phyloP scores from a whole-genome alignment of 2,113 vertebrate genomes.

The Phocoena phocoena region DNA sequence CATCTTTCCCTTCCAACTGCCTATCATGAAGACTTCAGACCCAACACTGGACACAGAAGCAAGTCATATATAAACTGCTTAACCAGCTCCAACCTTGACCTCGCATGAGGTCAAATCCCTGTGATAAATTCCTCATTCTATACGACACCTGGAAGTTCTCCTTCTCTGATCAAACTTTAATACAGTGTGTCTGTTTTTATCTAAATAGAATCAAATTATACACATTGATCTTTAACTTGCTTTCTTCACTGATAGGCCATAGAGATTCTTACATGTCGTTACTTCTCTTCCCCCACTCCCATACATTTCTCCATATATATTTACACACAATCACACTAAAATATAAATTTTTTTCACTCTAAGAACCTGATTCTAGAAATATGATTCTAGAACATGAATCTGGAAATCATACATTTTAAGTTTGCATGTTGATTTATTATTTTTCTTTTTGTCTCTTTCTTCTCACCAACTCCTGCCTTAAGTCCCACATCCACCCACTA shows the following conservation, averaged over 20 bases:
- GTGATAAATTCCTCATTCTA: background rate
- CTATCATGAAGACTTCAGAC: background rate
- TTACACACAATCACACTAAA: background rate
- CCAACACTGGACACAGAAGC: background rate
- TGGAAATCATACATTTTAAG: background rate
- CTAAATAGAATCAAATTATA: conserved; percentile 14
- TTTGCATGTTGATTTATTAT: background rate
- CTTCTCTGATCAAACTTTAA: background rate
- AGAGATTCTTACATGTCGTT: background rate
- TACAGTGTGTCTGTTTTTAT: background rate
- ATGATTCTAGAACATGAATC: background rate
- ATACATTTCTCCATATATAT: background rate
- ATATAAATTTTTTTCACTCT: background rate
- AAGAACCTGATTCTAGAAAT: background rate
- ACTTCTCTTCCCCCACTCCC: background rate
- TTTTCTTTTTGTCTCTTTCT: conserved; percentile 18
- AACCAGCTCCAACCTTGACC: background rate
- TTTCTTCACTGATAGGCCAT: conserved; percentile 1
- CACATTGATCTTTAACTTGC: background rate
- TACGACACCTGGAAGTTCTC: background rate
- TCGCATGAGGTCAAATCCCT: background rate
- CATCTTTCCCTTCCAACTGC: background rate
- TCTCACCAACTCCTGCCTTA: background rate
- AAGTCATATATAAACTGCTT: background rate
- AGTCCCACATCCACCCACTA: background rate